phyloP scores from a whole-genome alignment of 2,888 invertebrate species.

The Drosophila falleni region DNA sequence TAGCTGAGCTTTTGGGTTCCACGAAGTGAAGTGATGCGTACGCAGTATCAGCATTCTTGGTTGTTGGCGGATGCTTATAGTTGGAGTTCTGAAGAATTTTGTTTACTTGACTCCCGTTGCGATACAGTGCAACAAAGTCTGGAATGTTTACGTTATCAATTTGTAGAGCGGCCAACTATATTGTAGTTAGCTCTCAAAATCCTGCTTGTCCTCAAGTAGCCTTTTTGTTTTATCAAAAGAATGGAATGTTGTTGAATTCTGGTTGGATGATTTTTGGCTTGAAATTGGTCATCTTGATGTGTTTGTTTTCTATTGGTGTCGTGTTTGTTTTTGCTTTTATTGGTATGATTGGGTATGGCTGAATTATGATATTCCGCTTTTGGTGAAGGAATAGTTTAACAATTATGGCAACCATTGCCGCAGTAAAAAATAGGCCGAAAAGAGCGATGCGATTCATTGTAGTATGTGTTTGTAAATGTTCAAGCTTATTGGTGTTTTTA shows the following conservation, averaged over 20 bases:
- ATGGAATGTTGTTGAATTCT: background rate
- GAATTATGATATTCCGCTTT: too few relatives aligned
- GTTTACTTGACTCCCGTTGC: background rate
- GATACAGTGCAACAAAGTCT: slow-evolving; percentile 1
- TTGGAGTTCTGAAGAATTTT: background rate
- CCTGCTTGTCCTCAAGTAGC: slow-evolving; percentile 2
- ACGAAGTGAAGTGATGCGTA: background rate
- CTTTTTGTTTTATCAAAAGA: background rate
- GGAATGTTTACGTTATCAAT: background rate
- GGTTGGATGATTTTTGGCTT: background rate
- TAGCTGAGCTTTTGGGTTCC: background rate
- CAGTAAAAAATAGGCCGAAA: too few relatives aligned
- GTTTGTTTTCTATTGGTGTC: too few relatives aligned
- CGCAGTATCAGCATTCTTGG: background rate
- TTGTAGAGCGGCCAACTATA: background rate
- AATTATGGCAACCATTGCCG: too few relatives aligned
- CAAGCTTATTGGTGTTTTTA: too few relatives aligned
- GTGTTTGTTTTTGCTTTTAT: too few relatives aligned
- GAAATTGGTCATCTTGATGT: background rate
- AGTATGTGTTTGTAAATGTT: too few relatives aligned
- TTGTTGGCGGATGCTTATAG: background rate
- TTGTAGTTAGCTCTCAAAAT: background rate
- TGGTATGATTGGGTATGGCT: too few relatives aligned
- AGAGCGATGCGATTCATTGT: too few relatives aligned
- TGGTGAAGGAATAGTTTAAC: too few relatives aligned